phyloP scores from a whole-genome alignment of 2,888 invertebrate species.

The Sialis lutaria region DNA sequence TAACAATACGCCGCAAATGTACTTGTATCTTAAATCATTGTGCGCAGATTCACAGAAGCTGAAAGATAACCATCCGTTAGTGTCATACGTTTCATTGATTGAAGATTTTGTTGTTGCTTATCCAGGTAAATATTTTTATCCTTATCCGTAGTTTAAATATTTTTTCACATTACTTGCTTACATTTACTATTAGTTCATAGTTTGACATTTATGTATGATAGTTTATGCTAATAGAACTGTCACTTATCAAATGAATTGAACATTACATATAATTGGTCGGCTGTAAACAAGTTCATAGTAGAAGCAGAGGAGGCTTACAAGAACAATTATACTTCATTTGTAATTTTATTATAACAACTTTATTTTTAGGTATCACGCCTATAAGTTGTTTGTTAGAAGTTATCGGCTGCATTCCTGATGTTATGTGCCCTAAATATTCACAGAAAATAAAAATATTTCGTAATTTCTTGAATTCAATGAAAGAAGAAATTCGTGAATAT shows the following conservation, averaged over 20 bases:
- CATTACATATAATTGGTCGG: too few relatives aligned
- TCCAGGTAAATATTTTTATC: constrained; percentile 31
- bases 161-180: too few relatives aligned
- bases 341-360: neutral
- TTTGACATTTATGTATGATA: too few relatives aligned
- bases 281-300: too few relatives aligned
- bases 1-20: constrained; percentile 43
- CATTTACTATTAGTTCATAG: too few relatives aligned
- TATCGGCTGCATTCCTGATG: constrained; percentile 61
- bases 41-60: constrained; percentile 20
- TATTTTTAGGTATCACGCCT: constrained; percentile 38
- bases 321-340: constrained; percentile 3
- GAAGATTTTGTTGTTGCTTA: constrained; percentile 44
- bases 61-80: constrained; percentile 36
- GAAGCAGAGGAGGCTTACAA: too few relatives aligned
- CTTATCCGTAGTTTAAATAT: too few relatives aligned
- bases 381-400: constrained; percentile 67
- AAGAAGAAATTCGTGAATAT: constrained; percentile 57
- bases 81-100: constrained; percentile 49
- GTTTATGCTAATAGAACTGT: too few relatives aligned
- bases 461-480: constrained; percentile 47
- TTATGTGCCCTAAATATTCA: constrained; percentile 43
- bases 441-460: constrained; percentile 45
- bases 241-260: too few relatives aligned
- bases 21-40: constrained; percentile 21